Evolutionary conservation across 2,113 vertebrate species (phyloP).

Genomic region (Pseudorhombus dupliciocellatus): DNA sequence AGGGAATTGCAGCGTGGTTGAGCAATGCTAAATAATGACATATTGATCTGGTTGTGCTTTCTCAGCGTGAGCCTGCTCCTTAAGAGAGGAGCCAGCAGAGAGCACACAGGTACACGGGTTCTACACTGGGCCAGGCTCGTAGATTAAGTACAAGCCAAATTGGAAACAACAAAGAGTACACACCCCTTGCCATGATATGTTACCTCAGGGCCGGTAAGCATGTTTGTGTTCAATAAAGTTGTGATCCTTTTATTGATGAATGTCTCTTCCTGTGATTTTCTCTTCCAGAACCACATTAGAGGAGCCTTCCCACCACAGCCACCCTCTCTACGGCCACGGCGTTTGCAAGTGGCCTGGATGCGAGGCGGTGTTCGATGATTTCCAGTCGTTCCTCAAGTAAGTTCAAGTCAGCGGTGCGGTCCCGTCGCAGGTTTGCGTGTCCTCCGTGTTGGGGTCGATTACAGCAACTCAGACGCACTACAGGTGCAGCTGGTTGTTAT

Average conservation of each 20-base stretch:
- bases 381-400: slow-evolving; percentile 98
- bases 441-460: slow-evolving; percentile 42
- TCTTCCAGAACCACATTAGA: slow-evolving; percentile 87
- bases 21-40: slow-evolving; percentile 85
- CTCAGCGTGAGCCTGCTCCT: slow-evolving; percentile 38
- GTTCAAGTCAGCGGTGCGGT: slow-evolving; percentile 58
- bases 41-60: slow-evolving; percentile 82
- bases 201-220: neutral
- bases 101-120: slow-evolving; percentile 52
- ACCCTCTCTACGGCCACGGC: slow-evolving; percentile 96
- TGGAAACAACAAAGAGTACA: slow-evolving; percentile 21
- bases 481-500: slow-evolving; percentile 70
- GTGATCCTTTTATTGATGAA: slow-evolving; percentile 2
- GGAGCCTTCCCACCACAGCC: slow-evolving; percentile 89
- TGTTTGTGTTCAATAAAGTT: neutral
- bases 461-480: slow-evolving; percentile 48
- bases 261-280: slow-evolving; percentile 15
- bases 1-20: slow-evolving; percentile 83
- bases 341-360: slow-evolving; percentile 99
- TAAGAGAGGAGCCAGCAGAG: slow-evolving; percentile 44
- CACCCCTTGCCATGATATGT: neutral
- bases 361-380: slow-evolving; percentile 97
- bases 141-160: slow-evolving; percentile 36
- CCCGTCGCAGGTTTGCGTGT: slow-evolving; percentile 26
- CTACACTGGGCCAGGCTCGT: slow-evolving; percentile 39